Evolutionary conservation across 2,797 vertebrate species (phyloP), one percentile per base, ranked within the genome.

Genomic region (Onychomys torridus): DNA sequence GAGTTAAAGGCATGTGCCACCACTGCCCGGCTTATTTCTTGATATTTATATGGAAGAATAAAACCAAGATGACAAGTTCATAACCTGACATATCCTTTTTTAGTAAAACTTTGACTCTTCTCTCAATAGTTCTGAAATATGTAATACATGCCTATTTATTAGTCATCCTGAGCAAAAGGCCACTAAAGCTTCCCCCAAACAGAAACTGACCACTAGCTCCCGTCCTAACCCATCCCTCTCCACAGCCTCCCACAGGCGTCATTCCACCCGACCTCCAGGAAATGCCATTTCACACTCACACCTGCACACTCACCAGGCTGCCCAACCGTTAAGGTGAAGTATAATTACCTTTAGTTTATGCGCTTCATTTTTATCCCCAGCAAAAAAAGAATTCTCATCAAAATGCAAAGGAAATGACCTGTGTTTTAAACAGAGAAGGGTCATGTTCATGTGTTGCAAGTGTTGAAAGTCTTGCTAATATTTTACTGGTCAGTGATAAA

Each of bases 401-500:
- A 99, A 99, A 98, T 99, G 99, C 97, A 99, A 98, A 0, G 99
- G 99, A 97, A 99, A 99, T 11, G 99, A 99, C 94, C 99, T 99
- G 97, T 76, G 96, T 97, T 96, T 97, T 93, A 96, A 92, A 97
- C 16, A 96, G 23, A 95, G 25, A 97, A 86, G 57, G 84, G 57
- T 89, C 40, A 95, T 63, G 90, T 94, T 94, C 16, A 49, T 83
- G 25, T 63, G 87, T 65, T 43, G 89, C 17, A 55, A 95, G 92
- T 63, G 63, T 83, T 81, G 73, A 85, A 95, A 93, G 27, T 84
- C 34, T 25, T 71, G 32, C 89, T 92, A 84, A 92, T 79, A 95
- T 94, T 96, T 94, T 95, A 40, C 23, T 84, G 10, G 34, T 61
- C 46, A 59, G 5, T 71, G 27, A 67, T 91, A 46, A 92, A 93